These are phyloP conservation scores for Corydoras sp. DNA, from an alignment of 2,113 vertebrate genomes.

Conservation along the genomic window DNA sequence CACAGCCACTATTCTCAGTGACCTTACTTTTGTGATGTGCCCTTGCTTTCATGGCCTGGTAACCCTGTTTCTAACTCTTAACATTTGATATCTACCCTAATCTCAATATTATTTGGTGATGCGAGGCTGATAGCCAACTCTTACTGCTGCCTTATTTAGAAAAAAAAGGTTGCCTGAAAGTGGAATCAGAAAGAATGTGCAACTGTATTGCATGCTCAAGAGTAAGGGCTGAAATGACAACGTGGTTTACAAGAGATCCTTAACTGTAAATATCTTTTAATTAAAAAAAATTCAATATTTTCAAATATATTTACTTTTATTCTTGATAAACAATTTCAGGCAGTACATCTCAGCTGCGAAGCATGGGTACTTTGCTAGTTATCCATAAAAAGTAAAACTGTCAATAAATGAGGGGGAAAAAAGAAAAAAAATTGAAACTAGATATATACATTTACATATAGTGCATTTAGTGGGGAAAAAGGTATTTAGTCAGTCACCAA, in stretches of 20 bases:
- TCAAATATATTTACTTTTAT: not conserved
- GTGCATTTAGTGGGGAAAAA: no score
- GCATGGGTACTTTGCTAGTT: no score
- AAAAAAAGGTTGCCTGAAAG: conserved; percentile 20
- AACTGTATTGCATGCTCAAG: not conserved
- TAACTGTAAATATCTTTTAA: not conserved
- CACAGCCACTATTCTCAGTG: conserved; percentile 30
- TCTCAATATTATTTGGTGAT: conserved; percentile 29
- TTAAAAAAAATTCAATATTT: conserved; percentile 15
- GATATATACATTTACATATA: no score
- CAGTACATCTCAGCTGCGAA: no score
- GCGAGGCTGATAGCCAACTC: conserved; percentile 34
- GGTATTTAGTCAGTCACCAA: no score
- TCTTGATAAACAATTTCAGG: no score
- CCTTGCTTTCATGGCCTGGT: conserved; percentile 33
- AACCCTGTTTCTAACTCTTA: conserved; percentile 23
- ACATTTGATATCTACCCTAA: conserved; percentile 28
- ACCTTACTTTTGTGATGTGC: conserved; percentile 33
- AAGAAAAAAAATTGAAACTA: no score
- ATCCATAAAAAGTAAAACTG: no score
- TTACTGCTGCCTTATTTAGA: conserved; percentile 31
- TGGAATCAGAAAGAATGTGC: conserved; percentile 17
- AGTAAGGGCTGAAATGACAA: conserved; percentile 21
- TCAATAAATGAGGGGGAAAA: no score
- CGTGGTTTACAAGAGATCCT: no score